Conservation (phyloP, 2,113 vertebrate genomes). For the Camelus bactrianus region DNA sequence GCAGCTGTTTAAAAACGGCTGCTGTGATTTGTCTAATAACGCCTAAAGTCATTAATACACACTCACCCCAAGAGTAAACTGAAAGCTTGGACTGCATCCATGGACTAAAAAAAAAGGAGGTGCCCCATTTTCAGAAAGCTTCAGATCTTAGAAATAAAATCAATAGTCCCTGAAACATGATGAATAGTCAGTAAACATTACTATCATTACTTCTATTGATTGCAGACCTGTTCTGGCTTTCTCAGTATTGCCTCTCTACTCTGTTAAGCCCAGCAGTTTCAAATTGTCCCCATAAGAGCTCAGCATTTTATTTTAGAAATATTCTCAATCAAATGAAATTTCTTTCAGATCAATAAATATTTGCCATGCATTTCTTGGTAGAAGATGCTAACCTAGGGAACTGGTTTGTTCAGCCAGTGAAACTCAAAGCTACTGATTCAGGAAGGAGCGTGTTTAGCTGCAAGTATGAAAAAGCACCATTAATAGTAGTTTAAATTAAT, state of each 20-base stretch:
- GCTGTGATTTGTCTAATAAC: background rate
- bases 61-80: slow-evolving; percentile 1
- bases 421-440: background rate
- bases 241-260: background rate
- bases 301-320: slow-evolving; percentile 9
- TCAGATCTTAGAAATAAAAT: background rate
- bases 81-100: background rate
- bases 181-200: background rate
- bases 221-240: background rate
- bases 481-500: background rate
- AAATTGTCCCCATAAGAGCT: background rate
- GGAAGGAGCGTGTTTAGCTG: background rate
- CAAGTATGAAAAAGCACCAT: background rate
- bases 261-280: background rate
- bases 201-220: background rate
- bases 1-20: background rate
- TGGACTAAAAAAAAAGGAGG: background rate
- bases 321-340: background rate
- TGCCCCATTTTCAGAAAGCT: background rate
- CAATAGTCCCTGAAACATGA: background rate
- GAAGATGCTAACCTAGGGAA: background rate
- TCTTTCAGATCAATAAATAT: background rate
- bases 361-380: background rate
- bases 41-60: background rate
- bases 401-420: background rate